Conservation (phyloP, 2,797 vertebrate genomes). For the Clamator glandarius region DNA sequence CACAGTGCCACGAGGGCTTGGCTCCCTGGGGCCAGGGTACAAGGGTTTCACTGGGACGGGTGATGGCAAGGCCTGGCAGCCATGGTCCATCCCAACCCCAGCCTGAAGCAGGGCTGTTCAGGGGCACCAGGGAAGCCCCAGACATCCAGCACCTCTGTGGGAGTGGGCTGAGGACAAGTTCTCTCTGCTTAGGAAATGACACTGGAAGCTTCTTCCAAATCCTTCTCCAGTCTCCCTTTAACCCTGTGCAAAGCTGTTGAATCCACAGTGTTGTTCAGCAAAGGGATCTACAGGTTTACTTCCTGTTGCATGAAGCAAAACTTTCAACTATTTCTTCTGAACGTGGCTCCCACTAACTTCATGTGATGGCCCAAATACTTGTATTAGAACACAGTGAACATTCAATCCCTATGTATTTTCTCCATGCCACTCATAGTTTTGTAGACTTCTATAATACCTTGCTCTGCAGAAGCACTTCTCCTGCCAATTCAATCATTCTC, state of each 20-base stretch:
- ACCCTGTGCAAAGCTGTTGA: background rate
- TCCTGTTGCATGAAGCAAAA: background rate
- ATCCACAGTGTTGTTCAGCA: background rate
- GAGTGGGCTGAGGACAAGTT: background rate
- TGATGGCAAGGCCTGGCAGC: background rate
- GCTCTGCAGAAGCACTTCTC: background rate
- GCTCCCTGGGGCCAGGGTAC: background rate
- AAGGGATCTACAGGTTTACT: background rate
- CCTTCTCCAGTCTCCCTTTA: background rate
- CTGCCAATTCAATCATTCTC: background rate
- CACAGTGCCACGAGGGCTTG: background rate
- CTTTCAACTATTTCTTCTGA: background rate
- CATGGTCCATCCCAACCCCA: background rate
- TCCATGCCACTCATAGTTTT: background rate
- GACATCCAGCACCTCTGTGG: background rate
- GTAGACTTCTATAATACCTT: background rate
- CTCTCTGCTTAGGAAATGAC: background rate
- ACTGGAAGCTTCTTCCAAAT: background rate
- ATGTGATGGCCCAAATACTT: background rate
- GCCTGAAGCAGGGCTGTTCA: background rate
- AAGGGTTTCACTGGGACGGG: fast-evolving
- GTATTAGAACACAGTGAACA: background rate
- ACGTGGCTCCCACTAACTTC: background rate
- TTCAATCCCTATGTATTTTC: background rate
- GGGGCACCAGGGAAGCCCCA: background rate